Percentiles rank a stretch among this genome's conserved stretches.
Evolutionary conservation across 2,888 invertebrate species (phyloP).

Genomic region (Xylophagus ater): DNA sequence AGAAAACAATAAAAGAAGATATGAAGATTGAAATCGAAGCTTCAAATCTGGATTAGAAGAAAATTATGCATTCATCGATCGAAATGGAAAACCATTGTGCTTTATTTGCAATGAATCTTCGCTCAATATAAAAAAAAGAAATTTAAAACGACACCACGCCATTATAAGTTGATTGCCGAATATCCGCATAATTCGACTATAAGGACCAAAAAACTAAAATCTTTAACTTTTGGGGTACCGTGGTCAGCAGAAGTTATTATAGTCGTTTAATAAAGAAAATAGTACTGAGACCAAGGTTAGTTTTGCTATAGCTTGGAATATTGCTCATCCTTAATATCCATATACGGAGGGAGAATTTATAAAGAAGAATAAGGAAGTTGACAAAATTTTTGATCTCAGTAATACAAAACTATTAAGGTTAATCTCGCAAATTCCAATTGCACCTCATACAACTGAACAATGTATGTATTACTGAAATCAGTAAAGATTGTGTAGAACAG

Average conservation of each 20-base stretch:
- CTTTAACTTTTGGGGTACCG: background rate
- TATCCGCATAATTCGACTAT: background rate
- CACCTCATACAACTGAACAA: background rate
- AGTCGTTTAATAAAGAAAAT: background rate
- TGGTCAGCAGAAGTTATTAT: background rate
- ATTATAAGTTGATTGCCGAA: background rate
- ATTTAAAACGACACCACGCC: background rate
- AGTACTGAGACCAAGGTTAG: background rate
- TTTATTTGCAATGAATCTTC: slow-evolving; percentile 1
- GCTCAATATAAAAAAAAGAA: background rate
- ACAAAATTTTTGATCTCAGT: background rate
- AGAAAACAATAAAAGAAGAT: slow-evolving; percentile 4
- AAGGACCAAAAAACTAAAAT: background rate
- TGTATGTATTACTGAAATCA: background rate
- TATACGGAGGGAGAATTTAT: background rate
- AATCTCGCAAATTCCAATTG: background rate
- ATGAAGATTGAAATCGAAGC: slow-evolving; percentile 1
- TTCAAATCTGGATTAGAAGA: background rate
- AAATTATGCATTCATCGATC: background rate
- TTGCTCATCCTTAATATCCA: background rate
- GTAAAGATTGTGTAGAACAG: background rate
- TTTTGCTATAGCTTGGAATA: background rate
- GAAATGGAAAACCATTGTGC: slow-evolving; percentile 3
- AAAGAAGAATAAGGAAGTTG: background rate
- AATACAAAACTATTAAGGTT: background rate